Base-by-base conservation (phyloP, 1,140 invertebrate genomes). In the Diplogasteroides magnus region DNA sequence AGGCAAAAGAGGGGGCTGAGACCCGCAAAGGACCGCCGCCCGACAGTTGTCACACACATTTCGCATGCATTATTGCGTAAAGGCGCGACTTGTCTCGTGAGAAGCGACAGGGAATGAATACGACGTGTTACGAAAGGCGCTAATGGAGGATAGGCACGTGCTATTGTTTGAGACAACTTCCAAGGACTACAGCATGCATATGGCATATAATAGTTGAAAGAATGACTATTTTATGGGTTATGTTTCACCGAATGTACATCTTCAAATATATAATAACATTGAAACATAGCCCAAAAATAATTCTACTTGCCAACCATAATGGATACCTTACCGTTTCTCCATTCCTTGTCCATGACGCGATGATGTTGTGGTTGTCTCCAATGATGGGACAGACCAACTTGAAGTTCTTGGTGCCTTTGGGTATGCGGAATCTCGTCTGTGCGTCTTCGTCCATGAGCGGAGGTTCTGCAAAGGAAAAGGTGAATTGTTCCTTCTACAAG, bases 261-360 rank as follows among this genome's bases (percentile, higher is more conserved):
- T n/a, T n/a, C n/a, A n/a, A n/a, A n/a, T n/a, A n/a, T n/a, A n/a
- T n/a, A n/a, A n/a, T n/a, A n/a, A n/a, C n/a, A n/a, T n/a, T n/a
- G n/a, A n/a, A n/a, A n/a, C n/a, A n/a, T n/a, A n/a, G n/a, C n/a
- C n/a, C n/a, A n/a, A n/a, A n/a, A n/a, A n/a, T n/a, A n/a, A n/a
- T n/a, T n/a, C n/a, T n/a, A n/a, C n/a, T n/a, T n/a, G n/a, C n/a
- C n/a, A n/a, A n/a, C n/a, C n/a, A n/a, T n/a, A n/a, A n/a, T n/a
- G n/a, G n/a, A n/a, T n/a, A n/a, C 3, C 64, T 61, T 61, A 72
- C 70, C 70, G 66, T 64, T 31, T 72, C 70, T 58, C 70, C 70
- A 55, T 72, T 72, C 27, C 67, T 67, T 31, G 67, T 37, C 70
- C 70, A 72, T 67, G 67, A 56, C 2, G 67, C 61, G 60, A 72